Evolutionary conservation across 1,140 invertebrate genomes (phyloP).

Genomic region (Ostrea edulis): DNA sequence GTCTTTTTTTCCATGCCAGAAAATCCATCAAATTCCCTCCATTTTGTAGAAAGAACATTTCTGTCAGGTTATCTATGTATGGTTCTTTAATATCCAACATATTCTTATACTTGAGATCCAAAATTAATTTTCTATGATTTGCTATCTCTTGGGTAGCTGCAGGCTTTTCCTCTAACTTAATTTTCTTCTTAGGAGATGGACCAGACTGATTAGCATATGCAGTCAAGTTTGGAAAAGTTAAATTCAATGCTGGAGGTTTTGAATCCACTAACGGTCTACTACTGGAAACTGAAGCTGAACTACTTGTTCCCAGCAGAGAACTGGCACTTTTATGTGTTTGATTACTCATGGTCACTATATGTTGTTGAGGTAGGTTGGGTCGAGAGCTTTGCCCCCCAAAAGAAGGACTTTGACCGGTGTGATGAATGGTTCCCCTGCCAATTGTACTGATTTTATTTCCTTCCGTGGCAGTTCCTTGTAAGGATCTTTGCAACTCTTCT

Average conservation of each 20-base stretch:
- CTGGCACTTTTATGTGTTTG: slow-evolving; percentile 34
- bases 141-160: slow-evolving; percentile 72
- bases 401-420: slow-evolving; percentile 72
- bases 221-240: slow-evolving; percentile 57
- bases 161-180: slow-evolving; percentile 77
- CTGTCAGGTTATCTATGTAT: slow-evolving; percentile 90
- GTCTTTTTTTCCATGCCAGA: slow-evolving; percentile 88
- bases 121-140: slow-evolving; percentile 70
- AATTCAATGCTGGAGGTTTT: slow-evolving; percentile 46
- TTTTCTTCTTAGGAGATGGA: slow-evolving; percentile 75
- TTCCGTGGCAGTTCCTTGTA: slow-evolving; percentile 25
- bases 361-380: slow-evolving; percentile 68
- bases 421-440: slow-evolving; percentile 73
- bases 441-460: slow-evolving; percentile 25
- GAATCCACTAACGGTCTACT: slow-evolving; percentile 51
- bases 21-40: slow-evolving; percentile 94
- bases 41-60: slow-evolving; percentile 91
- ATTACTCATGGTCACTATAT: slow-evolving; percentile 58
- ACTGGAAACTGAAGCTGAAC: slow-evolving; percentile 44
- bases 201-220: slow-evolving; percentile 60
- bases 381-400: slow-evolving; percentile 61
- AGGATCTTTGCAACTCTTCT: slow-evolving; percentile 45
- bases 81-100: slow-evolving; percentile 79
- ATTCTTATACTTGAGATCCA: slow-evolving; percentile 69
- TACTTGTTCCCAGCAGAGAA: slow-evolving; percentile 16